Conservation (phyloP, 2,113 vertebrate genomes). For the Thamnaconus septentrionalis region DNA sequence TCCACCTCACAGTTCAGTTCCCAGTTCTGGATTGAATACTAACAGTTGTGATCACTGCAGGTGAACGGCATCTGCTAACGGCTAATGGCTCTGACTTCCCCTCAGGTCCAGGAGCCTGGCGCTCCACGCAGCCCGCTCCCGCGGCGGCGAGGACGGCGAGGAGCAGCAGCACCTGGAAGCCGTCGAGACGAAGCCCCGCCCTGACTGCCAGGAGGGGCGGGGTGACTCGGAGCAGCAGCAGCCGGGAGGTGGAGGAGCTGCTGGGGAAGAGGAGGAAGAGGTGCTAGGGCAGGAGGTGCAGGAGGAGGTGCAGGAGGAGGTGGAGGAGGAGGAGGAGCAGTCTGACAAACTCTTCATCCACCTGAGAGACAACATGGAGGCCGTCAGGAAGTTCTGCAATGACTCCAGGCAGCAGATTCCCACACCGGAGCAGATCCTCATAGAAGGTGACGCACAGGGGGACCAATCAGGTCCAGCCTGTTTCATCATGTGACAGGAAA, state of each 20-base stretch:
- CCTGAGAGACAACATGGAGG: constrained; percentile 84
- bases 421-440: constrained; percentile 85
- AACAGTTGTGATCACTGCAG: no score
- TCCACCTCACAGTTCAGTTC: no score
- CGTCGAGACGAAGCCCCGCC: constrained; percentile 25
- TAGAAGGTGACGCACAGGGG: constrained; percentile 83
- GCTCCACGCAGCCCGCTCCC: constrained; percentile 73
- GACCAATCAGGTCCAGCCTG: no score
- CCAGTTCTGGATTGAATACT: no score
- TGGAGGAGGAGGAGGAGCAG: constrained; percentile 44
- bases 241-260: constrained; percentile 25
- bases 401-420: constrained; percentile 85
- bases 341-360: constrained; percentile 85
- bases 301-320: constrained; percentile 41
- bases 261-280: constrained; percentile 35
- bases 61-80: no score
- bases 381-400: constrained; percentile 80
- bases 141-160: constrained; percentile 68
- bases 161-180: constrained; percentile 52
- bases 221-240: constrained; percentile 44
- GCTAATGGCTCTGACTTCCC: background rate
- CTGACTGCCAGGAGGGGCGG: constrained; percentile 9
- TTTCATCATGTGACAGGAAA: no score
- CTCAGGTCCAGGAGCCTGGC: constrained; percentile 89
- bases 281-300: constrained; percentile 38